phyloP scores from a whole-genome alignment of 2,888 invertebrate genomes.

The Melolontha melolontha region DNA sequence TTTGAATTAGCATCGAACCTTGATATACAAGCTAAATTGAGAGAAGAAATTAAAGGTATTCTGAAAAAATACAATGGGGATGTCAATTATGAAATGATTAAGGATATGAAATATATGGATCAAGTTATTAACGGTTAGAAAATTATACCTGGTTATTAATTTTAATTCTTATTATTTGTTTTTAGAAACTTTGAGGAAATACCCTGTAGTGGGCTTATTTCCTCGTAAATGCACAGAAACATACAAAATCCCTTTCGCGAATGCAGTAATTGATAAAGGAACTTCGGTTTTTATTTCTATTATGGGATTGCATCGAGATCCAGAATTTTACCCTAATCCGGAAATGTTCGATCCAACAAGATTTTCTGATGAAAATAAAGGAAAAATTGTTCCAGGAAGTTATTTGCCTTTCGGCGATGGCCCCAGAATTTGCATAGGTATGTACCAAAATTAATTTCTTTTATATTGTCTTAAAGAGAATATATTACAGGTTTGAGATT shows the following conservation, averaged over 20 bases:
- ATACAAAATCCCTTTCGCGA: constrained; percentile 56
- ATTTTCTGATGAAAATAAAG: constrained; percentile 51
- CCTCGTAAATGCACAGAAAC: constrained; percentile 47
- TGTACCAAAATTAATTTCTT: constrained; percentile 22
- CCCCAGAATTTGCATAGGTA: constrained; percentile 56
- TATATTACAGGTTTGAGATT: constrained; percentile 47
- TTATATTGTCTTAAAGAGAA: neutral
- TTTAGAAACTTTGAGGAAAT: constrained; percentile 61
- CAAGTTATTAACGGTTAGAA: constrained; percentile 47
- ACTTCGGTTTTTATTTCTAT: constrained; percentile 56
- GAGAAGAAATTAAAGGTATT: constrained; percentile 60
- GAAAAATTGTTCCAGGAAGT: constrained; percentile 50
- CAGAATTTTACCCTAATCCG: constrained; percentile 55
- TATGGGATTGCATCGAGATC: constrained; percentile 53
- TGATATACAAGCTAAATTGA: constrained; percentile 64
- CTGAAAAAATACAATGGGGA: constrained; percentile 58
- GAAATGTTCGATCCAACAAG: constrained; percentile 55
- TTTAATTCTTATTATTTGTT: neutral
- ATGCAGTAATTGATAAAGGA: constrained; percentile 58
- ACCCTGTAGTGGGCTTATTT: constrained; percentile 56
- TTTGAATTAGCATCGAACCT: constrained; percentile 67
- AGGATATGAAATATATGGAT: constrained; percentile 66
- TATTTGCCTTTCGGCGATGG: constrained; percentile 56
- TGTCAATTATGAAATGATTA: constrained; percentile 63
- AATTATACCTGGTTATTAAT: neutral